phyloP scores from a whole-genome alignment of 2,888 invertebrate species.

The Volucella zonaria region DNA sequence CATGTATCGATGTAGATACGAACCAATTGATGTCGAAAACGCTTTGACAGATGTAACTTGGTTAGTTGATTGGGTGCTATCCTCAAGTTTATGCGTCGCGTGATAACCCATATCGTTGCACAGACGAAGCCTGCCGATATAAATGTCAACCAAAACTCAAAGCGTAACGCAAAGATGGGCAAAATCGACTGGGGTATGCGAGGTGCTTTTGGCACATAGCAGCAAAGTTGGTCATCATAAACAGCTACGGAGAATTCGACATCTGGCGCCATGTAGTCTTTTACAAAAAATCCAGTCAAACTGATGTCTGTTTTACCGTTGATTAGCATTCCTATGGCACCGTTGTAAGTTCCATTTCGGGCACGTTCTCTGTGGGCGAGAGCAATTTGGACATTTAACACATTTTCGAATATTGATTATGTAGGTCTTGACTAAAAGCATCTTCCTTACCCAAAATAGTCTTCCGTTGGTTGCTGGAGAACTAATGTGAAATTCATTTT shows the following conservation, averaged over 20 bases:
- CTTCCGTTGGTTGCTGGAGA: slow-evolving; percentile 78
- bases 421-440: neutral
- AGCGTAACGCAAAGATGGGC: slow-evolving; percentile 80
- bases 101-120: slow-evolving; percentile 77
- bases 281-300: slow-evolving; percentile 82
- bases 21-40: slow-evolving; percentile 76
- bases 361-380: slow-evolving; percentile 71
- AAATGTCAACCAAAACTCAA: slow-evolving; percentile 80
- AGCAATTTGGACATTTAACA: neutral
- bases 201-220: slow-evolving; percentile 82
- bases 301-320: slow-evolving; percentile 80
- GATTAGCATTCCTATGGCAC: slow-evolving; percentile 81
- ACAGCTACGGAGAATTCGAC: slow-evolving; percentile 81
- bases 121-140: slow-evolving; percentile 78
- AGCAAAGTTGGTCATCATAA: slow-evolving; percentile 82
- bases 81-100: slow-evolving; percentile 78
- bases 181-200: slow-evolving; percentile 81
- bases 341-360: slow-evolving; percentile 80
- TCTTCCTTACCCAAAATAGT: slow-evolving; percentile 80
- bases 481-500: slow-evolving; percentile 79
- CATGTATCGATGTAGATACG: slow-evolving; percentile 80
- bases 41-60: slow-evolving; percentile 33
- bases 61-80: slow-evolving; percentile 68
- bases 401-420: neutral
- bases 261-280: slow-evolving; percentile 81